A percentile compares a stretch with the other conserved stretches of the same genome.
Conservation (phyloP, 2,113 vertebrate genomes). For the Diglossa brunneiventris region DNA sequence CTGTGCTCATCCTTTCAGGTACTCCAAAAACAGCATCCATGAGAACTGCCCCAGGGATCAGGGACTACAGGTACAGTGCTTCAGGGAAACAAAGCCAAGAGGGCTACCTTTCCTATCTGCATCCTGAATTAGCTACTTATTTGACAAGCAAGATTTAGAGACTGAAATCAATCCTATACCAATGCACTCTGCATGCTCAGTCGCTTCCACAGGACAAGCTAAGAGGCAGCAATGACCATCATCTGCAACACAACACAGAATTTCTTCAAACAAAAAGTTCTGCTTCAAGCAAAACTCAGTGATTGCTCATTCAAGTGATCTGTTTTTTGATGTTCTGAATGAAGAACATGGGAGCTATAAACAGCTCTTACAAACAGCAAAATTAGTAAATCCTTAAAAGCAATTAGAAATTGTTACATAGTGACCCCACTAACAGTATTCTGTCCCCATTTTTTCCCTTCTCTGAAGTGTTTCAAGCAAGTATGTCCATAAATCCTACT, state of each 20-base stretch:
- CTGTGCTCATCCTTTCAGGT: not conserved
- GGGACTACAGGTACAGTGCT: not conserved
- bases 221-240: not conserved
- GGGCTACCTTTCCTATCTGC: not conserved
- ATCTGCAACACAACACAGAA: not conserved
- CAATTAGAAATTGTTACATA: not conserved
- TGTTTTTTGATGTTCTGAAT: not conserved
- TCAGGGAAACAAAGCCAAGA: not conserved
- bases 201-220: not conserved
- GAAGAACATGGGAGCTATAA: not conserved
- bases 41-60: not conserved
- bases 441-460: not conserved
- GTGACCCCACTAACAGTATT: not conserved
- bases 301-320: not conserved
- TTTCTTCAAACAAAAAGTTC: not conserved
- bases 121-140: not conserved
- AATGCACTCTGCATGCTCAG: not conserved
- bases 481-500: not conserved
- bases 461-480: not conserved
- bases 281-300: not conserved
- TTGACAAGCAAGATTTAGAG: not conserved
- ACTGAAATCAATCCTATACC: not conserved
- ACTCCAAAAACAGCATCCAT: not conserved
- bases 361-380: not conserved
- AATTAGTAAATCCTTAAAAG: not conserved